These are phyloP conservation scores for Chrysolina americana DNA, from an alignment of 2,888 invertebrate species.

Conservation along the genomic window DNA sequence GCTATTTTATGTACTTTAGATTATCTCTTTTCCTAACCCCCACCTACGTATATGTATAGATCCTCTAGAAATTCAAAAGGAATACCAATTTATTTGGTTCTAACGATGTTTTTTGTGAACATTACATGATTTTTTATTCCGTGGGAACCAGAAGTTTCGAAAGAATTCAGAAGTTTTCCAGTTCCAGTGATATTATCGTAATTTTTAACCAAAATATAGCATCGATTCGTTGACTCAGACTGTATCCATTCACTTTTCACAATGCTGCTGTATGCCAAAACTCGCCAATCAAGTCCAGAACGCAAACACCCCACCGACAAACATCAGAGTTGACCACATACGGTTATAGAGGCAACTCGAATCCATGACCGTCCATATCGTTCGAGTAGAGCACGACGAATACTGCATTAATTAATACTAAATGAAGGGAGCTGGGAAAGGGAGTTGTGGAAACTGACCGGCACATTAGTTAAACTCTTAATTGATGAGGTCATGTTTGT, in stretches of 20 bases:
- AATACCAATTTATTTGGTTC: too few species aligned
- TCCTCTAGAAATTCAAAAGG: too few species aligned
- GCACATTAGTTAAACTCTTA: constrained; percentile 55
- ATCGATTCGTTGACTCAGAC: not conserved
- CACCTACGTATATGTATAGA: too few species aligned
- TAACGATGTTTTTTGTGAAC: too few species aligned
- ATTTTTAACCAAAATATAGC: too few species aligned
- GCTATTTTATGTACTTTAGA: too few species aligned
- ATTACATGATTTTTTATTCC: too few species aligned
- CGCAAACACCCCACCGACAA: not conserved
- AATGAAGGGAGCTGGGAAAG: constrained; percentile 43
- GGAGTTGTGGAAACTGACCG: constrained; percentile 47
- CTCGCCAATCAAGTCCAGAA: not conserved
- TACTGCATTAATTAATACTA: constrained; percentile 60
- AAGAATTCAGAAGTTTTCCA: too few species aligned
- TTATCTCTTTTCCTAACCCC: too few species aligned
- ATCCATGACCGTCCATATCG: constrained; percentile 18
- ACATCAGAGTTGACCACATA: not conserved
- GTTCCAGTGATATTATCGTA: too few species aligned
- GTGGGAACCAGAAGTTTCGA: too few species aligned
- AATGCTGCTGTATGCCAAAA: not conserved
- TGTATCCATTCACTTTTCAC: not conserved
- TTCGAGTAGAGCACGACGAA: constrained; percentile 42
- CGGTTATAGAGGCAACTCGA: not conserved
- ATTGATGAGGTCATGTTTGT: constrained; percentile 63